A percentile compares a stretch with the other conserved stretches of the same genome.
phyloP scores from a whole-genome alignment of 2,113 vertebrate species.

The Odontophorus gujanensis region DNA sequence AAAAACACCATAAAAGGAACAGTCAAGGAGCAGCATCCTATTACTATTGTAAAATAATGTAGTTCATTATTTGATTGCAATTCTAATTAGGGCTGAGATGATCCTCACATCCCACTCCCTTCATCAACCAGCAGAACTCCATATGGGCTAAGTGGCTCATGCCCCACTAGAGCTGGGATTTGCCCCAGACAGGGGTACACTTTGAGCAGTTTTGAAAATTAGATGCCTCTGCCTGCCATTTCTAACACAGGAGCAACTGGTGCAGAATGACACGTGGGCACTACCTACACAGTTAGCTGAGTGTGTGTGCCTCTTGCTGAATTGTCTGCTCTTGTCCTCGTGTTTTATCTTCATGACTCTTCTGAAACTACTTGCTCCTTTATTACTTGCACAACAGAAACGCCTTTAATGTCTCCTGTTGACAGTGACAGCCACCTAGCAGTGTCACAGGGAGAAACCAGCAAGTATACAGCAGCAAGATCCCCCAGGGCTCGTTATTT shows the following conservation, averaged over 20 bases:
- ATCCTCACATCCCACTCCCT: neutral
- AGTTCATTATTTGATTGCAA: neutral
- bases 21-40: neutral
- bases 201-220: neutral
- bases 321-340: neutral
- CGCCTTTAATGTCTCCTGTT: neutral
- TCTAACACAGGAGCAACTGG: neutral
- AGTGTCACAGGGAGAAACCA: neutral
- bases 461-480: neutral
- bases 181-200: neutral
- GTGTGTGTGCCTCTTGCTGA: neutral
- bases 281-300: neutral
- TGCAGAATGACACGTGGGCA: neutral
- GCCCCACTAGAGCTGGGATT: neutral
- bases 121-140: neutral
- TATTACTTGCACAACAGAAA: neutral
- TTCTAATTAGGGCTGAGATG: neutral
- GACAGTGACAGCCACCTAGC: neutral
- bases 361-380: neutral
- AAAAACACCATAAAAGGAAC: neutral
- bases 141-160: rapidly evolving
- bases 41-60: conserved; percentile 9
- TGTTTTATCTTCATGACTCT: neutral
- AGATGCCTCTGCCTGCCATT: neutral
- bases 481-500: neutral